Evolutionary conservation across 2,888 invertebrate species (phyloP).

Genomic region (Omphaloscelis lunosa): DNA sequence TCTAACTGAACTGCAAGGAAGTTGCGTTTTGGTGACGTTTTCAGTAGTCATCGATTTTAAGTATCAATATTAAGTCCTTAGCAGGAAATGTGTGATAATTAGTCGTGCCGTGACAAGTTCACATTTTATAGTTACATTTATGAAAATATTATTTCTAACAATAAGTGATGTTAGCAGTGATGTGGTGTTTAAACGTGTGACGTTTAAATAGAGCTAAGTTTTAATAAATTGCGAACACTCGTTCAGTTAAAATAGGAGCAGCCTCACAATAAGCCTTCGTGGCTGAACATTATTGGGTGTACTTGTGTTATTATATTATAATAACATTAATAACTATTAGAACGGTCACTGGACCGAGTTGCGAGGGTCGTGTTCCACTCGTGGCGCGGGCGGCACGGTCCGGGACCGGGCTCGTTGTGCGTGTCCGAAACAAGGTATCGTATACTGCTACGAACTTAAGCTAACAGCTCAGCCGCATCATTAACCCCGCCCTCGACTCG

Average conservation of each 20-base stretch:
- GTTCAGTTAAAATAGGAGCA: conserved; percentile 84
- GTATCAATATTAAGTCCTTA: conserved; percentile 34
- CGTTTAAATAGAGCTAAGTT: conserved; percentile 58
- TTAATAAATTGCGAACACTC: conserved; percentile 54
- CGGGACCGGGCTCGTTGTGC: conserved; percentile 51
- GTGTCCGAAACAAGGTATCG: conserved; percentile 37
- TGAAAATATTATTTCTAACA: conserved; percentile 58
- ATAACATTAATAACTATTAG: conserved; percentile 72
- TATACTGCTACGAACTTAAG: conserved; percentile 49
- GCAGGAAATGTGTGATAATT: conserved; percentile 48
- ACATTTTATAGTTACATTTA: conserved; percentile 58
- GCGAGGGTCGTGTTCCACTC: conserved; percentile 81
- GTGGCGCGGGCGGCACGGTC: conserved; percentile 58
- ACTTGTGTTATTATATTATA: conserved; percentile 75
- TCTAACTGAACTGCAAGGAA: conserved; percentile 78
- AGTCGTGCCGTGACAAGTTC: conserved; percentile 61
- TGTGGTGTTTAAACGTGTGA: conserved; percentile 69
- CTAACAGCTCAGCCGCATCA: conserved; percentile 43
- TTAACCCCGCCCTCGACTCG: conserved; percentile 68
- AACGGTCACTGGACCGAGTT: conserved; percentile 75
- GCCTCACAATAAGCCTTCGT: conserved; percentile 78
- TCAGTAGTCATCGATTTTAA: conserved; percentile 23
- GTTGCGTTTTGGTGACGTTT: conserved; percentile 40
- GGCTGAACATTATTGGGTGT: conserved; percentile 70
- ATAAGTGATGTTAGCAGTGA: conserved; percentile 75